A percentile compares a stretch with the other conserved stretches of the same genome.
Evolutionary conservation across 2,797 vertebrate species (phyloP).

Genomic region (Leuciscus waleckii): DNA sequence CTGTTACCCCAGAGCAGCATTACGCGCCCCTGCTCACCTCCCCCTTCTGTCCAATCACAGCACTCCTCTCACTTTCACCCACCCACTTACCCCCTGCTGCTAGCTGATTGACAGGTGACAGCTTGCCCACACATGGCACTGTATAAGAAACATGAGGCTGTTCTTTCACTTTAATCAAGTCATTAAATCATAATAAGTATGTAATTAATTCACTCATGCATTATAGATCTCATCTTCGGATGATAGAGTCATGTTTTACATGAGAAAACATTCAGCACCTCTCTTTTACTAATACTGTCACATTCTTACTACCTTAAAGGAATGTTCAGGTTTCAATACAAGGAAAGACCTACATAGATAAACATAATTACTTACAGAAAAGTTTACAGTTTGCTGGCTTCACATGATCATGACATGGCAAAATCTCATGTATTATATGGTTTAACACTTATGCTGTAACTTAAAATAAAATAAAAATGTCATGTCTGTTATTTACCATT

Average conservation of each 20-base stretch:
- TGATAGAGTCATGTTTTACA: neutral
- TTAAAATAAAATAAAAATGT: neutral
- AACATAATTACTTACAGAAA: neutral
- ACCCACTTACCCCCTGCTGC: conserved; percentile 16
- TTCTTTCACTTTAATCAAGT: neutral
- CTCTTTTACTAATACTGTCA: neutral
- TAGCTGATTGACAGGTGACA: conserved; percentile 24
- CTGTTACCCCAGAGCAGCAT: conserved; percentile 60
- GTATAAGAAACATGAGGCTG: neutral
- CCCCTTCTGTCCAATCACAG: conserved; percentile 17
- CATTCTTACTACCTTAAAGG: neutral
- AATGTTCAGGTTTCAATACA: neutral
- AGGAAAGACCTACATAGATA: neutral
- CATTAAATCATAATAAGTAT: neutral
- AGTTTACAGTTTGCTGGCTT: neutral
- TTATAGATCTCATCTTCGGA: conserved; percentile 1
- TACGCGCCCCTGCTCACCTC: neutral
- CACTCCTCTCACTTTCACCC: neutral
- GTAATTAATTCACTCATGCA: neutral
- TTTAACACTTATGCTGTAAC: neutral
- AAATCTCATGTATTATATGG: neutral
- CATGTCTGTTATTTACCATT: neutral
- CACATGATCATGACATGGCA: neutral
- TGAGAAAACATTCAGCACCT: neutral
- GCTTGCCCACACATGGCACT: conserved; percentile 24